These are phyloP conservation scores for Hybos culiciformis DNA, from an alignment of 2,888 invertebrate species.

Conservation along the genomic window DNA sequence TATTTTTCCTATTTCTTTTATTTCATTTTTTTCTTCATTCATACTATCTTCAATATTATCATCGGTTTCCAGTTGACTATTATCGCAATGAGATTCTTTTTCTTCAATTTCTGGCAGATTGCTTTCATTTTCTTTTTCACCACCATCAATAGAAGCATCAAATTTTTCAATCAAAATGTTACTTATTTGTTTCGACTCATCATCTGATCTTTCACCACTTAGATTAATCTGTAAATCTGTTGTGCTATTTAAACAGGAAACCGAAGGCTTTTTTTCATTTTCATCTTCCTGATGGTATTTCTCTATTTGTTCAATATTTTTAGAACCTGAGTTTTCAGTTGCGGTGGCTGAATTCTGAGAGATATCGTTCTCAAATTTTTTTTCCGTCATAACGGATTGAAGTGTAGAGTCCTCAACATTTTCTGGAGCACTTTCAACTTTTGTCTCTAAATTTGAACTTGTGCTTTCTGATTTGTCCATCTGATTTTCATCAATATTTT, in stretches of 20 bases:
- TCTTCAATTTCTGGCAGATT: neutral
- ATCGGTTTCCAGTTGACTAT: neutral
- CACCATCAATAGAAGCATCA: neutral
- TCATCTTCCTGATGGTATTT: neutral
- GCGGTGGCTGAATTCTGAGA: no score
- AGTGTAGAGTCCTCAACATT: no score
- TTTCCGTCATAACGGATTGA: no score
- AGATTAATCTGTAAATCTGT: neutral
- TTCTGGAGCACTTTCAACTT: no score
- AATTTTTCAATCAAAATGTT: neutral
- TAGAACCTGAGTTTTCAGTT: no score
- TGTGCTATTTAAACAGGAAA: neutral
- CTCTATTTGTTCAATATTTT: no score
- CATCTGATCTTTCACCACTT: neutral
- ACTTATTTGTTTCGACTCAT: neutral
- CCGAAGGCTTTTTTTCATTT: neutral
- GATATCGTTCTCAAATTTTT: no score
- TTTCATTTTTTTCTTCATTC: neutral
- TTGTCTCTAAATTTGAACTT: neutral
- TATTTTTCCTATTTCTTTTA: neutral
- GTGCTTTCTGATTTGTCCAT: neutral
- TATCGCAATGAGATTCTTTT: no score
- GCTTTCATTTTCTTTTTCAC: neutral
- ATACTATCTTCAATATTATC: neutral
- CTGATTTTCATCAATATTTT: neutral